These are phyloP conservation scores for Haliclona indistincta DNA, from an alignment of 37 sponge, comb jelly and placozoan species.

Conservation along the genomic window DNA sequence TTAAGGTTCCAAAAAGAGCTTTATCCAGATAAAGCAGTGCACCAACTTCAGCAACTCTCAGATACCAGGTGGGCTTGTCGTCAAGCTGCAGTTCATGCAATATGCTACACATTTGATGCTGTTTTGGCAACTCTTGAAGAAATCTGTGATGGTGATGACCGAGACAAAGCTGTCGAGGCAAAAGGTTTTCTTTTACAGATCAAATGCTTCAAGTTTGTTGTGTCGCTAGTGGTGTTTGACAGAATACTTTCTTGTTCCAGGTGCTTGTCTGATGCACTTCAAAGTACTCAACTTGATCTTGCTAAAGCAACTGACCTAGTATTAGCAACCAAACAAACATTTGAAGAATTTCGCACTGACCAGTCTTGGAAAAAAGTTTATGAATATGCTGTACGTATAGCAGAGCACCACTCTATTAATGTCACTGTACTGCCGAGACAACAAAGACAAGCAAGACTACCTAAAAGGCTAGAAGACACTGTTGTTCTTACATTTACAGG, in stretches of 20 bases:
- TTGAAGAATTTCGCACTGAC: conserved; percentile 10
- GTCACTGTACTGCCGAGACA: conserved; percentile 4
- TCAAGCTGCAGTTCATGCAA: conserved; percentile 27
- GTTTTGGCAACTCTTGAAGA: conserved; percentile 18
- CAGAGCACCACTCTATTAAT: not conserved
- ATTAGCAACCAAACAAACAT: conserved; percentile 15
- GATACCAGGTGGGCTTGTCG: conserved; percentile 51
- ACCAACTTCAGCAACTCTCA: conserved; percentile 35
- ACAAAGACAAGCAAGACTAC: conserved; percentile 19
- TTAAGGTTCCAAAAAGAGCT: conserved; percentile 33
- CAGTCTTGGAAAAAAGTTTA: conserved; percentile 14
- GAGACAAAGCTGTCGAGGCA: conserved; percentile 28
- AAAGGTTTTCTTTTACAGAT: conserved; percentile 11
- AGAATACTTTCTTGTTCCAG: conserved; percentile 3
- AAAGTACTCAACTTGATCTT: conserved; percentile 20
- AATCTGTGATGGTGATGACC: conserved; percentile 1
- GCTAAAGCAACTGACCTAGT: conserved; percentile 29
- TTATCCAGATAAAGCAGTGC: conserved; percentile 33
- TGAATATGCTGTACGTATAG: conserved; percentile 3
- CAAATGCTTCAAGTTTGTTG: conserved; percentile 18
- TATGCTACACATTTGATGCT: conserved; percentile 16
- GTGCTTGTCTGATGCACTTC: conserved; percentile 28
- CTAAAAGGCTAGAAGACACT: conserved; percentile 18
- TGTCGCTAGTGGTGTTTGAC: conserved; percentile 28
- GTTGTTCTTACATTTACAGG: conserved; percentile 24